These are phyloP conservation scores for Glaucomys volans DNA, from an alignment of 2,113 vertebrate genomes.

Conservation along the genomic window DNA sequence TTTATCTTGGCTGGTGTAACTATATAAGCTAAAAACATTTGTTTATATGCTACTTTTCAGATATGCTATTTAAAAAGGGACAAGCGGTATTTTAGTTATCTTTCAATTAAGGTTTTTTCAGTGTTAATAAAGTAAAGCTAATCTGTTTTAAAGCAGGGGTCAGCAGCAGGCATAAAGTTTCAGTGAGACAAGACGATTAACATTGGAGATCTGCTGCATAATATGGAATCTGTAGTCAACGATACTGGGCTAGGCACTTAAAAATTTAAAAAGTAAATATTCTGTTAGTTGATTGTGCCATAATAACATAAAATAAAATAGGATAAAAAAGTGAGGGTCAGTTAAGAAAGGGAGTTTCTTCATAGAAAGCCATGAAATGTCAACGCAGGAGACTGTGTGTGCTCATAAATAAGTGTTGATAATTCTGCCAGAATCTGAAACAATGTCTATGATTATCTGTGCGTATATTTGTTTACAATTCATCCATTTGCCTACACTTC, in stretches of 20 bases:
- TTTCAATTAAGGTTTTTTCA: not conserved
- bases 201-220: not conserved
- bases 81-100: not conserved
- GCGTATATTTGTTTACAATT: not conserved
- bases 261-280: not conserved
- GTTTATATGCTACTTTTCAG: not conserved
- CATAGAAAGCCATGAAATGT: no score
- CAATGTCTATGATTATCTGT: not conserved
- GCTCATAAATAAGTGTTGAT: not conserved
- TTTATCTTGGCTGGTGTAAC: not conserved
- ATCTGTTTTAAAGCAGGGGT: not conserved
- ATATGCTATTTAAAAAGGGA: not conserved
- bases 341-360: not conserved
- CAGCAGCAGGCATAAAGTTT: not conserved
- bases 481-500: not conserved
- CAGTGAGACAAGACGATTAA: not conserved
- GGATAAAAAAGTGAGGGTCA: not conserved
- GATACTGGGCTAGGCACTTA: not conserved
- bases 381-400: accelerated
- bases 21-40: not conserved
- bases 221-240: not conserved
- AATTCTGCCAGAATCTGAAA: not conserved
- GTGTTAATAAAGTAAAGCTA: not conserved
- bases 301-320: not conserved
- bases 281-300: not conserved